A percentile compares a stretch with the other conserved stretches of the same genome.
phyloP scores from a whole-genome alignment of 2,888 invertebrate genomes.

The Eupsilia transversa region DNA sequence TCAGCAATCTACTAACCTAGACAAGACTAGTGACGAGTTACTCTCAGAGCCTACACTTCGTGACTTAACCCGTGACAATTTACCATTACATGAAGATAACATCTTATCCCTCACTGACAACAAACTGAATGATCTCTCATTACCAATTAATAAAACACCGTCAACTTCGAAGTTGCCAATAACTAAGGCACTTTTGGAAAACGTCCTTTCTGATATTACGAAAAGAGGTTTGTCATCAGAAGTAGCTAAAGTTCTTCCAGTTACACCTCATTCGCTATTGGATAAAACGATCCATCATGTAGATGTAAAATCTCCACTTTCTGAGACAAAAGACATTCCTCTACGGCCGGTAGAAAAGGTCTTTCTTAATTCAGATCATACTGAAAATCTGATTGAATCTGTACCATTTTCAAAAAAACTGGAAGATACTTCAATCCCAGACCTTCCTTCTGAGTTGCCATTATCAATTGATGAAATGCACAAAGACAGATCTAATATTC shows the following conservation, averaged over 20 bases:
- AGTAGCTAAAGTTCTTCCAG: not conserved
- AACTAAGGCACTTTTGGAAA: constrained; percentile 28
- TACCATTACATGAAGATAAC: not conserved
- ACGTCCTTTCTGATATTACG: constrained; percentile 27
- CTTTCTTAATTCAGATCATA: not conserved
- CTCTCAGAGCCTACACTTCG: not conserved
- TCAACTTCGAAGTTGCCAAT: constrained; percentile 22
- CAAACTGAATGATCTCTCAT: not conserved
- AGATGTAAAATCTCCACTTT: not conserved
- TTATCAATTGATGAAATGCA: not conserved
- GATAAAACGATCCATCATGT: not conserved
- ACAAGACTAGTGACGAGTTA: not conserved
- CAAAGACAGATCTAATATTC: not conserved
- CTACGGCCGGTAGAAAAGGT: not conserved
- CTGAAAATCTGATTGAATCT: not conserved
- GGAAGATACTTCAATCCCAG: not conserved
- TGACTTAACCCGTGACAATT: not conserved
- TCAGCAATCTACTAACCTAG: not conserved
- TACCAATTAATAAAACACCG: constrained; percentile 4
- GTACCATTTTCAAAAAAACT: not conserved
- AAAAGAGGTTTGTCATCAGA: not conserved
- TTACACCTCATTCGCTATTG: not conserved
- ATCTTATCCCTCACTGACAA: not conserved
- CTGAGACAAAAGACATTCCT: not conserved
- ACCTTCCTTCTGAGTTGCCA: not conserved